Evolutionary conservation across 1,140 invertebrate genomes (phyloP), one percentile per base, ranked within the genome.

Genomic region (Drosophila melanica): DNA sequence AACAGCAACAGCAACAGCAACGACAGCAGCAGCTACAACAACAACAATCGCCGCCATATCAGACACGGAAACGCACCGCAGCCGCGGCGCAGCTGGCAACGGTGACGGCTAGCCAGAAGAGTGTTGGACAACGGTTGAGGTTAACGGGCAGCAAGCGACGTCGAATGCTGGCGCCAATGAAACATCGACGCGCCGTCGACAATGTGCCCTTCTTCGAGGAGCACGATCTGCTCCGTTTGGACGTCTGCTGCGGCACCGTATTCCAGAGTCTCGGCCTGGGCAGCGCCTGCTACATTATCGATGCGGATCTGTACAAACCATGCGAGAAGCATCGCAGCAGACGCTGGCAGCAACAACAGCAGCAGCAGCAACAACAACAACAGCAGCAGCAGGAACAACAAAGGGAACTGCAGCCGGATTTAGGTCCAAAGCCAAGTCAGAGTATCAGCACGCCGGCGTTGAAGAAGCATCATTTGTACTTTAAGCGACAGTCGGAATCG

Each of bases 391-490:
- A 50, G 23, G 30, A 47, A 60, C 10, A 37, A 10, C 37, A 48
- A 14, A 44, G 47, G 37, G 39, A 64, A 45, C 33, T 42, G 30
- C 59, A 35, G 30, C 12, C 39, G n/a, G 47, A 67, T 11, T 8
- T 45, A 0, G 45, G 37, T 27, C 20, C 41, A 39, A 75, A 79
- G 60, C 37, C 48, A 41, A 71, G 30, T 45, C 78, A 76, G 44
- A 51, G 37, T 11, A 79, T 62, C 47, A 37, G 65, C 35, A 91
- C 84, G 33, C 80, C 81, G 47, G 90, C 79, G 4, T 59, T 92
- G 9, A 92, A 92, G 63, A 92, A 92, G 55, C 91, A 92, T 76
- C 91, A 91, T 75, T 76, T 92, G 60, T 92, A 79, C 58, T 90
- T 81, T 44, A 92, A 91, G 75, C 75, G 91, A 64, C 91, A 92